Percentiles rank a stretch among this genome's conserved stretches.
These are phyloP conservation scores for Lycocorax pyrrhopterus DNA, from an alignment of 2,113 vertebrate genomes.

Conservation along the genomic window DNA sequence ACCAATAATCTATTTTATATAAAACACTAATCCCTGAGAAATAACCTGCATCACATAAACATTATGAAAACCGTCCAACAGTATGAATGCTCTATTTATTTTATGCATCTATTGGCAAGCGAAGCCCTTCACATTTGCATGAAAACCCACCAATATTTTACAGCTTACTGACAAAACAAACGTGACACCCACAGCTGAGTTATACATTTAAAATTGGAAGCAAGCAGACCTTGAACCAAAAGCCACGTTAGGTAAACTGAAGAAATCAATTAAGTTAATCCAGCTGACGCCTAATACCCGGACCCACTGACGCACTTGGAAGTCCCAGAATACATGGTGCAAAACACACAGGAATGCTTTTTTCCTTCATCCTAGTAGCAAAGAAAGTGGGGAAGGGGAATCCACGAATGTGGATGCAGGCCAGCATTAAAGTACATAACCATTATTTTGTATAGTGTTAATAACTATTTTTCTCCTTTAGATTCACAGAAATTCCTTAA, in stretches of 20 bases:
- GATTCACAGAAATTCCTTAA: background rate
- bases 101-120: background rate
- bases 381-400: background rate
- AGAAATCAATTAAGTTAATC: constrained; percentile 58
- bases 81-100: constrained; percentile 14
- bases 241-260: constrained; percentile 46
- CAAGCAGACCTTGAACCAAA: constrained; percentile 32
- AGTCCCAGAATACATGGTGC: background rate
- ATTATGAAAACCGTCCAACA: background rate
- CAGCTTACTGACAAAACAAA: constrained; percentile 20
- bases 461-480: background rate
- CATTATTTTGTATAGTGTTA: background rate
- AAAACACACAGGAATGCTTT: background rate
- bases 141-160: constrained; percentile 7
- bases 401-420: background rate
- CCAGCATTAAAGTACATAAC: background rate
- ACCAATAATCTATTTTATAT: background rate
- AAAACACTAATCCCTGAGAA: background rate
- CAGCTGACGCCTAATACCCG: constrained; percentile 14
- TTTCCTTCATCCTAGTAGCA: background rate
- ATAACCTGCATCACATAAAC: background rate
- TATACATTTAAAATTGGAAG: background rate
- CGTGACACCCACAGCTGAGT: background rate
- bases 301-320: background rate
- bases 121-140: background rate